Conservation (phyloP, 2,888 invertebrate species). For the Ophioninae sp. region DNA sequence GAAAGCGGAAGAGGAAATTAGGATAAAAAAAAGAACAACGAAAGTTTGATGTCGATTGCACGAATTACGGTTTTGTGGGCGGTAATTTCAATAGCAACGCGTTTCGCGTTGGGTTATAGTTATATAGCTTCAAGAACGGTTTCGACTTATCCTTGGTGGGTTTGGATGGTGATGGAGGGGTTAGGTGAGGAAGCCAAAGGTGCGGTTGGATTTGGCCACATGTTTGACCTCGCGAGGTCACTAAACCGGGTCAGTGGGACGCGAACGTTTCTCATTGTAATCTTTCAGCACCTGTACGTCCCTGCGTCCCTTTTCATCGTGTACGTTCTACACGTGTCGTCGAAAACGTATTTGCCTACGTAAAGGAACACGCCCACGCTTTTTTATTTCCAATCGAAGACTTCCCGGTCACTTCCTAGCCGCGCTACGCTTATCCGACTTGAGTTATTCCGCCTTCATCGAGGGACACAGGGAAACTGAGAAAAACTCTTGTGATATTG, state of each 20-base stretch:
- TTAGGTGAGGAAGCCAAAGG: not conserved
- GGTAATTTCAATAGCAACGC: not conserved
- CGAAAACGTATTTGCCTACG: conserved; percentile 3
- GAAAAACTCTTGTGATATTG: no score
- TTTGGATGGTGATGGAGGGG: not conserved
- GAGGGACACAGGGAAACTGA: no score
- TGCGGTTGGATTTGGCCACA: conserved; percentile 24
- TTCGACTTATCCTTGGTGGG: not conserved
- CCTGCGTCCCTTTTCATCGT: not conserved
- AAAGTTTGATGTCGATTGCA: not conserved
- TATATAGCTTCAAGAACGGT: not conserved
- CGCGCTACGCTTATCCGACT: no score
- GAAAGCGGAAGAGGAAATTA: not conserved
- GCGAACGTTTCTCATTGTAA: conserved; percentile 22
- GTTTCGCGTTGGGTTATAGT: not conserved
- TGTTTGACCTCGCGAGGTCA: conserved; percentile 47
- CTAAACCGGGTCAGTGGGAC: conserved; percentile 52
- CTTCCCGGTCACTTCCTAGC: not conserved
- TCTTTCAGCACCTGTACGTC: conserved; percentile 12
- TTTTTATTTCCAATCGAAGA: not conserved
- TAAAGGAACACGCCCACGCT: not conserved
- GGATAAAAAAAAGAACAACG: not conserved
- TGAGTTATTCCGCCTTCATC: no score
- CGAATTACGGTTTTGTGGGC: not conserved
- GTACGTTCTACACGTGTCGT: conserved; percentile 18